Evolutionary conservation across 2,113 vertebrate genomes (phyloP), one percentile per base, ranked within the genome.

Genomic region (Pyxicephalus adspersus): DNA sequence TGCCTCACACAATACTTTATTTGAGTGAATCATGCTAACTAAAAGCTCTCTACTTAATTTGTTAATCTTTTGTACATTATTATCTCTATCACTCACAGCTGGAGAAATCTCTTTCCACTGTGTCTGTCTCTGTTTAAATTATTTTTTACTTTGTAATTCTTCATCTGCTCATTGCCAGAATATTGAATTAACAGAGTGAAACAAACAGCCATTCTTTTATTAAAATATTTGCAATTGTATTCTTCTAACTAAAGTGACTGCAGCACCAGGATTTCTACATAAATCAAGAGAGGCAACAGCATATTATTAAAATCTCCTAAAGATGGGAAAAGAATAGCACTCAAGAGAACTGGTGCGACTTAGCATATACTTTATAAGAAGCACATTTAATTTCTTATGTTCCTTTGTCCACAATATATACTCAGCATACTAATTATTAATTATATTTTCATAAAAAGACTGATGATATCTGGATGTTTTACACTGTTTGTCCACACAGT

Each of bases 181-280:
- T 81, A 81, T 81, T 81, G 57, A 81, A 81, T 74, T 65, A 70
- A 74, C 55, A 57, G 79, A 81, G 79, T 81, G 79, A 61, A 81
- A 81, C 68, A 74, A 81, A 74, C 68, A 74, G 50, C 70, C 74
- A 63, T 61, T 50, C 34, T 71, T 81, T 73, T 81, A 74, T 81
- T 73, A 65, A 81, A 81, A 54, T 65, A 61, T 81, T 81, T 73
- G 45, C 29, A 28, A 74, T 74, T 81, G 60, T 74, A 55, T 74
- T 65, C 25, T 52, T 57, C 29, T 34, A 64, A 52, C 64, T 45
- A 23, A 65, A 57, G 70, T 54, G 45, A 54, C 64, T 52, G 55
- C 52, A 52, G 65, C 63, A 8, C 52, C 20, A 22, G 18, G 5
- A 73, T 28, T 54, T 13, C 26, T 17, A 29, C 20, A 58, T 31